phyloP scores from a whole-genome alignment of 2,888 invertebrate species.

The Thera obeliscata region DNA sequence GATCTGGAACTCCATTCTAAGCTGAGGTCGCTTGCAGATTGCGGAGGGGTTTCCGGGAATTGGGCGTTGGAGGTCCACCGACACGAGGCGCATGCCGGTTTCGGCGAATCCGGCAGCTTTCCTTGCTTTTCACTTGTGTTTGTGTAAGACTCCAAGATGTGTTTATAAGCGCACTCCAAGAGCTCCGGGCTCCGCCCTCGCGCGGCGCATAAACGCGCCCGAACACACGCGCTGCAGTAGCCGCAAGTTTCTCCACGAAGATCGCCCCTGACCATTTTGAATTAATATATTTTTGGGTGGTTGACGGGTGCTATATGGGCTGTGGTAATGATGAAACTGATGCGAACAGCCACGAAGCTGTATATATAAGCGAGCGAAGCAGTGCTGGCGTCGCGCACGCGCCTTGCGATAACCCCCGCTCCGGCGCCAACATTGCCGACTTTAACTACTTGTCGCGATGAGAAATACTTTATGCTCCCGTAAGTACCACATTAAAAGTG shows the following conservation, averaged over 20 bases:
- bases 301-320: conserved; percentile 42
- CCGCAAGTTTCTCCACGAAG: conserved; percentile 74
- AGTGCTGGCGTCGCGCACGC: conserved; percentile 75
- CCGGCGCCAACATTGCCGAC: conserved; percentile 65
- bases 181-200: conserved; percentile 75
- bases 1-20: conserved; percentile 77
- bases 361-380: conserved; percentile 69
- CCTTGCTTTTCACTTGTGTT: conserved; percentile 56
- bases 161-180: conserved; percentile 79
- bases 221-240: conserved; percentile 78
- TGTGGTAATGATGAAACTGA: conserved; percentile 64
- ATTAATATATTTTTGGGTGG: conserved; percentile 4
- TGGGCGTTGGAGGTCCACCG: conserved; percentile 80
- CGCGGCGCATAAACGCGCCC: conserved; percentile 69
- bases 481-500: conserved; percentile 16
- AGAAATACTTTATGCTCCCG: conserved; percentile 32
- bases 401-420: conserved; percentile 74
- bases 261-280: conserved; percentile 69
- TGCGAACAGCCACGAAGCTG: conserved; percentile 49
- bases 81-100: conserved; percentile 71
- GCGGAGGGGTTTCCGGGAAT: conserved; percentile 78
- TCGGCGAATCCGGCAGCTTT: conserved; percentile 63
- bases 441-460: conserved; percentile 32
- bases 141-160: conserved; percentile 76
- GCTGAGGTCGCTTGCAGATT: conserved; percentile 74